These are phyloP conservation scores for Dryoscopus gambensis DNA, from an alignment of 2,113 vertebrate genomes.

Conservation along the genomic window DNA sequence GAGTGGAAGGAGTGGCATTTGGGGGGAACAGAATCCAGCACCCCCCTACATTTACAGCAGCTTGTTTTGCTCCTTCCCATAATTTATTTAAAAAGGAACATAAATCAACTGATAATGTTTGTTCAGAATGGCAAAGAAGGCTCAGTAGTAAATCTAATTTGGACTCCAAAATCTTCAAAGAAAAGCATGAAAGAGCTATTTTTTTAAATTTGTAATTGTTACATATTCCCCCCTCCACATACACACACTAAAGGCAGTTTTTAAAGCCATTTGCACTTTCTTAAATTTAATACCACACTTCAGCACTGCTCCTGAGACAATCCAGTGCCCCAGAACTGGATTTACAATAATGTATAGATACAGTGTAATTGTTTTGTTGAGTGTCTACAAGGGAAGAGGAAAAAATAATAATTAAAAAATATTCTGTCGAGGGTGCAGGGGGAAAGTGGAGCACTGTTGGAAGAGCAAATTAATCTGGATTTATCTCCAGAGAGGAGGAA, in stretches of 20 bases:
- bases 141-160: neutral
- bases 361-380: neutral
- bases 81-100: neutral
- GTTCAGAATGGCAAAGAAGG: neutral
- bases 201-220: neutral
- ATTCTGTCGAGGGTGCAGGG: neutral
- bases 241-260: neutral
- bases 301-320: neutral
- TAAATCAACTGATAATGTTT: neutral
- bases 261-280: neutral
- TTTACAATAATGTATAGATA: neutral
- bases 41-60: neutral
- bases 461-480: neutral
- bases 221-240: fast-evolving
- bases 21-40: neutral
- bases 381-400: neutral
- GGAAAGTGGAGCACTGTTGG: no score
- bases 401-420: neutral
- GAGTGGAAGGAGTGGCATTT: neutral
- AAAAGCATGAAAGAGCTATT: neutral
- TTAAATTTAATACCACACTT: neutral
- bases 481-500: neutral
- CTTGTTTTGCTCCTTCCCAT: neutral
- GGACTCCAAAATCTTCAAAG: neutral
- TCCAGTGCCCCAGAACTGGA: neutral